Evolutionary conservation across 2,888 invertebrate species (phyloP).

Genomic region (Eupithecia exiguata): DNA sequence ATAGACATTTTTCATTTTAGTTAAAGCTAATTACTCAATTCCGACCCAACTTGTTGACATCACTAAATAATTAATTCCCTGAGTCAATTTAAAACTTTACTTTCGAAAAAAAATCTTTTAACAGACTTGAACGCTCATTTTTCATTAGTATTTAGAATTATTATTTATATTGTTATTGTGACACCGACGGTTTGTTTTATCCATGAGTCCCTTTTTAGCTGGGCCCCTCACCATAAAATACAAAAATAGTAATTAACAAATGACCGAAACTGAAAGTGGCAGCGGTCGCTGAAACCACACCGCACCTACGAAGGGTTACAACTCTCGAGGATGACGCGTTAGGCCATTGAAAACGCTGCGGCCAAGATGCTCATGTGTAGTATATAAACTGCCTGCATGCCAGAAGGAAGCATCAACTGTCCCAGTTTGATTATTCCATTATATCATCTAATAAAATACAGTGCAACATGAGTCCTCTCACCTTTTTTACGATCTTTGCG

Average conservation of each 20-base stretch:
- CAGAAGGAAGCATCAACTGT: conserved; percentile 68
- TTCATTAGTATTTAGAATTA: neutral
- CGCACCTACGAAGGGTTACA: conserved; percentile 62
- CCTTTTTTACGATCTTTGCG: conserved; percentile 64
- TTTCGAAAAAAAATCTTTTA: neutral
- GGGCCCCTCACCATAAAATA: too few relatives aligned
- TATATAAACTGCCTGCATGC: conserved; percentile 74
- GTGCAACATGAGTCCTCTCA: conserved; percentile 62
- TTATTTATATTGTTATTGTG: neutral
- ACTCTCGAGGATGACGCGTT: conserved; percentile 72
- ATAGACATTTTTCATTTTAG: neutral
- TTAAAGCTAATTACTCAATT: neutral
- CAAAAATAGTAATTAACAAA: neutral
- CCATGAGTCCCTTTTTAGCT: too few relatives aligned
- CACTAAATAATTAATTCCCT: neutral
- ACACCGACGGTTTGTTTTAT: too few relatives aligned
- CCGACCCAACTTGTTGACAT: too few relatives aligned
- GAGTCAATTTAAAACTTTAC: neutral
- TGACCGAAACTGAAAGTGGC: neutral
- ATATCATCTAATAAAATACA: conserved; percentile 45
- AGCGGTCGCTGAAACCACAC: conserved; percentile 2
- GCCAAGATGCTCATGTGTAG: conserved; percentile 70
- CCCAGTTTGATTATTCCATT: conserved; percentile 47
- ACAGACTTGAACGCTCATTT: neutral
- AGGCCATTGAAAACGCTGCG: conserved; percentile 74